Evolutionary conservation across 2,888 invertebrate species (phyloP), one percentile per base, ranked within the genome.

Genomic region (Norana najaformis): DNA sequence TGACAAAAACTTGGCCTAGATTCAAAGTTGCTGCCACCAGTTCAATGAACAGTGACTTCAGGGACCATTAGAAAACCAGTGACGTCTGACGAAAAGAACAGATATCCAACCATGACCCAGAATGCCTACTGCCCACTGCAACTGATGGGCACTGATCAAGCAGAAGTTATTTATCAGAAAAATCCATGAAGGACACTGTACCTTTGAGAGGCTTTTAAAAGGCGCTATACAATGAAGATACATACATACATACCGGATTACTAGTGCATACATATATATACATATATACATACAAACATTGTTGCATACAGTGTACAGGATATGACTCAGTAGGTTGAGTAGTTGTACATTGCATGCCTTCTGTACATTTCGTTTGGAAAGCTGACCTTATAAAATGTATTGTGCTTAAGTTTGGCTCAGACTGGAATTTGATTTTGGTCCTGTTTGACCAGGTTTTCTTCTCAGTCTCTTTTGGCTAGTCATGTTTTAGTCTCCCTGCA

Each of bases 41-140:
- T n/a, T 69, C 69, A 69, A n/a, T n/a, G 69, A 69, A 69, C 20
- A 35, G 85, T 85, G 85, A 85, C 85, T 85, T 85, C 85, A 36
- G 6, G 37, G 85, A 85, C 85, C 85, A 85, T 85, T 85, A 85
- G 85, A 23, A 5, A 35, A 18, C 37, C 85, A 85, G 35, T 16
- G 85, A 85, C 18, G 85, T 85, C 85, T 85, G 36, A 85, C 85
- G 85, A 85, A 85, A 37, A 85, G 85, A 85, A 85, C 36, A 85
- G 37, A 37, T n/a, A 69, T 4, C n/a, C 11, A n/a, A 69, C 69
- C 69, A 8, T 69, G 69, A 11, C 30, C 69, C 69, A 69, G 69
- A n/a, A 5, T 13, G n/a, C 30, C 69, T n/a, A 30, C 30, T 69
- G 30, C 11, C 69, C 69, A 69, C 69, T 8, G 69, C 30, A n/a